Base-by-base conservation (phyloP, 2,797 vertebrate species). In the Anableps anableps region DNA sequence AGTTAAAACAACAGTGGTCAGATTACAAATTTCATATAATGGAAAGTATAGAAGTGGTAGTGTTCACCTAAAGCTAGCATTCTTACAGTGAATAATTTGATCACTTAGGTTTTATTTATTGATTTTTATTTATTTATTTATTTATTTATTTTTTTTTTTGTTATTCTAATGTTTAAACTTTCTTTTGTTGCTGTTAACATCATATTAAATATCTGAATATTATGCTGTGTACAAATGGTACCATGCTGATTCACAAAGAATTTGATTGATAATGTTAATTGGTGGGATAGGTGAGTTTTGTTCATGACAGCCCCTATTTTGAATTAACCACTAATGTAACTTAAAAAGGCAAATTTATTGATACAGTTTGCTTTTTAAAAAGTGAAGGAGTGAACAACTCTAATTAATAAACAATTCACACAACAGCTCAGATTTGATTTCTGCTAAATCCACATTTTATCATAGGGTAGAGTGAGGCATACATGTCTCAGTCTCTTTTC, bases 11-110 rank as follows among this genome's bases (percentile, higher is more conserved):
- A 29, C 73, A 72, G 47, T 80, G 50, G 66, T 83, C 43, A 50
- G 43, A 77, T 81, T 76, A 75, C 16, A 60, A 83, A 70, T 76
- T 70, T 5, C 75, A 82, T 78, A 76, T 85, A 74, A 86, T 80
- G 79, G 84, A 90, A 85, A 4, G 86, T 90, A 91, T 68, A 80
- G 74, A 74, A 86, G 86, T 79, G 60, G 81, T 85, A 78, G 70
- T 6, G n/a, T 51, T 86, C 79, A 86, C 77, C 79, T 66, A 53
- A 82, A 84, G 62, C 77, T 64, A 72, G 68, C 38, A 45, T 71
- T 60, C 55, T 80, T 53, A 75, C 70, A 76, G 47, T 62, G 29
- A 80, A 86, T n/a, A 51, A 68, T 80, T 82, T 74, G 64, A 84
- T 80, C 38, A 75, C 1, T 9, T 6, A 68, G 50, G 36, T 80